These are phyloP conservation scores for Hedya salicella DNA, from an alignment of 2,888 invertebrate genomes.

Conservation along the genomic window DNA sequence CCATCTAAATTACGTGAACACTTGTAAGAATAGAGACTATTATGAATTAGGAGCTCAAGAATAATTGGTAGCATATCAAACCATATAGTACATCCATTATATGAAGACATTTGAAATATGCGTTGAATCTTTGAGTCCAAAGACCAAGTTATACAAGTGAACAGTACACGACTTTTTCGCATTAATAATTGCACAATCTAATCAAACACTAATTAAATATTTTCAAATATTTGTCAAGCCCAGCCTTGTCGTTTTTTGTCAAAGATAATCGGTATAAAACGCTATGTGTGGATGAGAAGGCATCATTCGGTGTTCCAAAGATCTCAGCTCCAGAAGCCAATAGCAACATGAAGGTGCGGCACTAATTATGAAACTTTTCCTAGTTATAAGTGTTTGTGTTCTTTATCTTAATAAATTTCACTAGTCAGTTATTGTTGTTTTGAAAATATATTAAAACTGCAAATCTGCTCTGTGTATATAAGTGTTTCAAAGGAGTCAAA, in stretches of 20 bases:
- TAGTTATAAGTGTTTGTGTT: conserved; percentile 4
- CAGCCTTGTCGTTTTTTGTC: conserved; percentile 59
- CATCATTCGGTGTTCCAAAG: conserved; percentile 66
- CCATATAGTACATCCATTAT: conserved; percentile 6
- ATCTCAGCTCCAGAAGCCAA: conserved; percentile 59
- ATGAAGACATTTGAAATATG: neutral
- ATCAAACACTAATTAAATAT: conserved; percentile 49
- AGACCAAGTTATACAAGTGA: neutral
- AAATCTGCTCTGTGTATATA: no score
- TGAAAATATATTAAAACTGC: no score
- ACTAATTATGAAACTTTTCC: no score
- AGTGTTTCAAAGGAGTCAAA: no score
- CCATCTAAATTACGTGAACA: neutral
- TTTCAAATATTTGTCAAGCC: conserved; percentile 52
- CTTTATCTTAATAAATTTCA: neutral
- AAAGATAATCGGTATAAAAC: conserved; percentile 62
- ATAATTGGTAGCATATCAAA: neutral
- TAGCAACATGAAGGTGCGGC: conserved; percentile 69
- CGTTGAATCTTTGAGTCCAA: neutral
- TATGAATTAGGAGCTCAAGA: conserved; percentile 4
- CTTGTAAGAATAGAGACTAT: neutral
- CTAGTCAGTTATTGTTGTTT: no score
- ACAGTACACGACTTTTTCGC: conserved; percentile 44
- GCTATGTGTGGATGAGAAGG: conserved; percentile 21
- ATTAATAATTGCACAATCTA: conserved; percentile 51